A percentile compares a stretch with the other conserved stretches of the same genome.
Evolutionary conservation across 2,888 invertebrate genomes (phyloP).

Genomic region (Coleophora flavipennella): DNA sequence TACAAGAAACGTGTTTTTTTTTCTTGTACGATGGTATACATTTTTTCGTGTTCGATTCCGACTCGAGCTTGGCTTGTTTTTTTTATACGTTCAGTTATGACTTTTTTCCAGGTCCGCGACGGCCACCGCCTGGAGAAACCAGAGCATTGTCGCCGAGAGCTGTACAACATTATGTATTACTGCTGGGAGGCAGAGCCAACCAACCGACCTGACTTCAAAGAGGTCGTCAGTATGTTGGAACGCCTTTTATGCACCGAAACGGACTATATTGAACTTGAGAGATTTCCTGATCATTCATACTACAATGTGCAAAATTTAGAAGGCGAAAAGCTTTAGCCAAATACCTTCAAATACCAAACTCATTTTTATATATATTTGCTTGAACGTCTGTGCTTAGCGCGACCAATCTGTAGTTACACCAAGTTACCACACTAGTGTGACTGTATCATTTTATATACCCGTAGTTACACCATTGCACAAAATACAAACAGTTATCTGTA

Average conservation of each 20-base stretch:
- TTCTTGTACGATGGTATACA: no score
- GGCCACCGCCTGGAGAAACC: conserved; percentile 94
- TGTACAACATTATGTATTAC: conserved; percentile 96
- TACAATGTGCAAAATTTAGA: conserved; percentile 89
- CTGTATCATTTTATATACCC: no score
- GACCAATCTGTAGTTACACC: no score
- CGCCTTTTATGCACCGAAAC: conserved; percentile 90
- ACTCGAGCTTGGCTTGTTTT: background rate
- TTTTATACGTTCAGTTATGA: background rate
- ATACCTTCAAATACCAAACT: no score
- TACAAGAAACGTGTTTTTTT: no score
- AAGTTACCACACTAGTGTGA: no score
- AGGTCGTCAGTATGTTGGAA: conserved; percentile 86
- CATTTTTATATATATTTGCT: no score
- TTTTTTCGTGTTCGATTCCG: no score
- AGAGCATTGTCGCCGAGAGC: conserved; percentile 91
- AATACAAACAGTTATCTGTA: no score
- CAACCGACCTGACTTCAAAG: conserved; percentile 87
- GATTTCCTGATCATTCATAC: conserved; percentile 94
- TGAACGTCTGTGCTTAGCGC: no score
- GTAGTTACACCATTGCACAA: no score
- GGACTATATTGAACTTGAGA: conserved; percentile 93
- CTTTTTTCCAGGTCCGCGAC: conserved; percentile 79
- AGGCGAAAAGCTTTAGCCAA: conserved; percentile 78
- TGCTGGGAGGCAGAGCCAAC: conserved; percentile 93